Evolutionary conservation across 2,888 invertebrate genomes (phyloP).

Genomic region (Napeogenes sylphis): DNA sequence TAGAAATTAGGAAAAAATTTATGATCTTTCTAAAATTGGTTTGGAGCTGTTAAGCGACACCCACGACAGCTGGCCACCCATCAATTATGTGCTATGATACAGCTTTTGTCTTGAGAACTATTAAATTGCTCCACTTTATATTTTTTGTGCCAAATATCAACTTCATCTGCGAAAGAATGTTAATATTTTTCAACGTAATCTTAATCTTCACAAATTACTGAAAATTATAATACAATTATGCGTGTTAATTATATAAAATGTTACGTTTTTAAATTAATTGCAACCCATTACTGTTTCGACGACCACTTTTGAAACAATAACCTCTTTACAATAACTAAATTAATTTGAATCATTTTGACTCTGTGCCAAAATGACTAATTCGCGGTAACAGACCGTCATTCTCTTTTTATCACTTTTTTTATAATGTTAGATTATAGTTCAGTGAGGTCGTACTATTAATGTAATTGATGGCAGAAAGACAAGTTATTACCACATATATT

Average conservation of each 20-base stretch:
- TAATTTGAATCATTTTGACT: constrained; percentile 64
- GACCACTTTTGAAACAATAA: constrained; percentile 62
- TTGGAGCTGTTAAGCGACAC: constrained; percentile 17
- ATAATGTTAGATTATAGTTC: constrained; percentile 47
- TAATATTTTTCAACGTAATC: constrained; percentile 68
- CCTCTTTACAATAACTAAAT: constrained; percentile 56
- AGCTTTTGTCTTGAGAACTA: constrained; percentile 63
- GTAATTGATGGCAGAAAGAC: constrained; percentile 34
- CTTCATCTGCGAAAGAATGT: constrained; percentile 66
- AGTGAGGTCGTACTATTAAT: constrained; percentile 42
- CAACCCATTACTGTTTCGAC: constrained; percentile 51
- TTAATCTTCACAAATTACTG: constrained; percentile 70
- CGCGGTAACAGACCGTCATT: constrained; percentile 54
- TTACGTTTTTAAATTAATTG: constrained; percentile 36
- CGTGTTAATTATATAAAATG: constrained; percentile 51
- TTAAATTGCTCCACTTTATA: constrained; percentile 66
- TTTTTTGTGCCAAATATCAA: constrained; percentile 70
- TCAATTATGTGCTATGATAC: constrained; percentile 68
- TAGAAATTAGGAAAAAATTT: neutral
- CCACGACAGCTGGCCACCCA: constrained; percentile 65
- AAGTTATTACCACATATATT: constrained; percentile 22
- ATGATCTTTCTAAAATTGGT: constrained; percentile 6
- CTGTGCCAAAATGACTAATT: constrained; percentile 73
- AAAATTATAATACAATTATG: constrained; percentile 62
- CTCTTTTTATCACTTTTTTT: constrained; percentile 57